phyloP scores from a whole-genome alignment of 1,140 invertebrate genomes.

The Halotydeus destructor region DNA sequence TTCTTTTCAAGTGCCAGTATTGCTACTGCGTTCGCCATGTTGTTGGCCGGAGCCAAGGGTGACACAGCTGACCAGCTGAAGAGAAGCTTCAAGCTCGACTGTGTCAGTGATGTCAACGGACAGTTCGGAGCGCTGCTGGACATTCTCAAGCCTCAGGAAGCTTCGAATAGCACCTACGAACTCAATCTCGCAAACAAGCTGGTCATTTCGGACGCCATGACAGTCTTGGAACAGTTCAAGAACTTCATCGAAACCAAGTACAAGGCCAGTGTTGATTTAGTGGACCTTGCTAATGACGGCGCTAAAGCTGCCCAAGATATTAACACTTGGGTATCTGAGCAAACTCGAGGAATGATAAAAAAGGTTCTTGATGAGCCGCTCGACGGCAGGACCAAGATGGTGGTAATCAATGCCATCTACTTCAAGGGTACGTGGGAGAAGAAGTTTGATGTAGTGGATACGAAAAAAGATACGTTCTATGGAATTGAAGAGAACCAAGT shows the following conservation, averaged over 20 bases:
- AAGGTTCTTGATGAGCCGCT: conserved; percentile 29
- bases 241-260: too few species aligned
- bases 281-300: too few species aligned
- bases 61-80: conserved; percentile 14
- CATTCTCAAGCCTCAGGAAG: too few species aligned
- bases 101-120: too few species aligned
- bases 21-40: conserved; percentile 18
- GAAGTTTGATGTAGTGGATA: conserved; percentile 38
- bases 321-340: conserved; percentile 44
- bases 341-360: conserved; percentile 42
- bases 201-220: too few species aligned
- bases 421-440: conserved; percentile 60
- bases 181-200: too few species aligned
- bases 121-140: too few species aligned
- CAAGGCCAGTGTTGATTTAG: too few species aligned
- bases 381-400: conserved; percentile 33
- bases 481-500: too few species aligned
- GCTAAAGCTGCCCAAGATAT: conserved; percentile 31
- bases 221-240: too few species aligned
- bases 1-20: conserved; percentile 21
- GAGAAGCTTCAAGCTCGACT: background rate
- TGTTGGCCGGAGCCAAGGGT: conserved; percentile 15
- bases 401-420: conserved; percentile 61
- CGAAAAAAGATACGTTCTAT: conserved; percentile 38
- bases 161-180: too few species aligned